Evolutionary conservation across 2,113 vertebrate species (phyloP), one percentile per base, ranked within the genome.

Genomic region (Rhea pennata): DNA sequence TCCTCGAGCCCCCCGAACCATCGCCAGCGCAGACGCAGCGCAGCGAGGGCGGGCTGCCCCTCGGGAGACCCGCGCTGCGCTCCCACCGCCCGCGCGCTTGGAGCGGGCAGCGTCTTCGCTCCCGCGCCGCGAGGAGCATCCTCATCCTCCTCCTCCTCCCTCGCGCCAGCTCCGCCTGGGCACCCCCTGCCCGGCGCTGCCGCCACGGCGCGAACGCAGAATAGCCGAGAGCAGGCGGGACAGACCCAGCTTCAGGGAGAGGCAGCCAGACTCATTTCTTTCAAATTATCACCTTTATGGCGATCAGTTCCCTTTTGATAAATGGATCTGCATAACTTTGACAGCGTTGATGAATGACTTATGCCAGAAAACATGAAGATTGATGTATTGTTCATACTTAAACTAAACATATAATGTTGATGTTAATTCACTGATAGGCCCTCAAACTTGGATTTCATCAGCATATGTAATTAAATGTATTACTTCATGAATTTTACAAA

Each of bases 401-500:
- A 90, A 61, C 91, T 26, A 74, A 93, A 92, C 77, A 86, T 73
- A 21, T 11, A 67, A 61, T 1, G 10, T 58, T 16, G 88, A 29
- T 12, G 15, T 36, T 89, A 83, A 95, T 81, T 88, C 67, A 39
- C 67, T 78, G 24, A 6, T 23, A 58, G 76, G 61, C 19, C 71
- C 64, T 69, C 10, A 64, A 64, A 65, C 69, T 90, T 81, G 78
- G 74, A 77, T 89, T 87, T 77, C 93, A 67, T 81, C 96, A 97
- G 81, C 94, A 75, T 50, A 70, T 70, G 14, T 88, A 94, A 92
- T 97, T 90, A 91, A 96, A 92, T 66, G 75, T 26, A 1, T 85
- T 70, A 59, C 76, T 82, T 91, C 86, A 79, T 83, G 92, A 94
- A 94, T 97, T 97, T 93, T 91, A 92, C 80, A 96, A 96, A 80